phyloP scores from a whole-genome alignment of 2,113 vertebrate species.

The Syrrhaptes paradoxus region DNA sequence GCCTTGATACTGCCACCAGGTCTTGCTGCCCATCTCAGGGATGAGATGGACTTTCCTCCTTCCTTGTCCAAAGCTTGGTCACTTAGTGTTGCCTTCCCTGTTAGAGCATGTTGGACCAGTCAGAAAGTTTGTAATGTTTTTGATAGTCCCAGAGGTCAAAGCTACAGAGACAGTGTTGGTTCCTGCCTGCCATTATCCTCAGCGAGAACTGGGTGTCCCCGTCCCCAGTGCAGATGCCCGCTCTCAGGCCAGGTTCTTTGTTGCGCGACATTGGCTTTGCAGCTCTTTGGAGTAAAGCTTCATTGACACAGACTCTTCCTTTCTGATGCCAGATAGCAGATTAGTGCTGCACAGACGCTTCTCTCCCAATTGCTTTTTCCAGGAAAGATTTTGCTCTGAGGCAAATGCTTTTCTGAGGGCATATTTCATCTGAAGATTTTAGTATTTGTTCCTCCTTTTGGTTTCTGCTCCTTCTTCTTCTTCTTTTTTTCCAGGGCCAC shows the following conservation, averaged over 20 bases:
- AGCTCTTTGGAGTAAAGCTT: background rate
- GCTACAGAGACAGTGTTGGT: background rate
- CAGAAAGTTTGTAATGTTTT: background rate
- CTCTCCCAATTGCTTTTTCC: background rate
- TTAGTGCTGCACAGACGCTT: fast-evolving
- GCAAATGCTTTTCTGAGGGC: background rate
- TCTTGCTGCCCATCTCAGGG: background rate
- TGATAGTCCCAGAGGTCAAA: background rate
- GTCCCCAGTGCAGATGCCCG: background rate
- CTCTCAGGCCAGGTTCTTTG: background rate
- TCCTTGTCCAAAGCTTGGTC: background rate
- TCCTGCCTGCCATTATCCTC: background rate
- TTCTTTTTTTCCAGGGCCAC: background rate
- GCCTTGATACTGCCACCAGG: fast-evolving
- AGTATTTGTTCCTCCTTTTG: background rate
- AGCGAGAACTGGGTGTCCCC: background rate
- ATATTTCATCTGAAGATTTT: background rate
- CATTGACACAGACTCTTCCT: fast-evolving
- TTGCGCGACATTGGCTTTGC: fast-evolving
- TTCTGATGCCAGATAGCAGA: background rate
- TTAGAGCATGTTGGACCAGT: background rate
- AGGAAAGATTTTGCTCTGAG: background rate
- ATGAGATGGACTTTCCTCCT: background rate
- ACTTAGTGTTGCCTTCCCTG: fast-evolving
- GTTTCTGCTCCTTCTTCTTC: background rate